Base-by-base conservation (phyloP, 2,797 vertebrate species). In the Clarias laeviceps region DNA sequence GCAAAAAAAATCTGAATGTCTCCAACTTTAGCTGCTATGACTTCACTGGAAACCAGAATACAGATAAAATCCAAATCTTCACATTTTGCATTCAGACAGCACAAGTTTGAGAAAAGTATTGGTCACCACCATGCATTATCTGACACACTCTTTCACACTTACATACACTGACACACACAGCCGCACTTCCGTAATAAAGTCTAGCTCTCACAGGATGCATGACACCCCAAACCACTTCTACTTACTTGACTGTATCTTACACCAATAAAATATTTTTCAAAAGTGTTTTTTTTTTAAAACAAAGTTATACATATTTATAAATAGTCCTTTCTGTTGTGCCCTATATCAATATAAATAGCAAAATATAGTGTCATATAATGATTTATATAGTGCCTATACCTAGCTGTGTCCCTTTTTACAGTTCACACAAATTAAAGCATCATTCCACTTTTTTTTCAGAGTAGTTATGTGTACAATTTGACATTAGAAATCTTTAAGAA, bases 311-410 rank as follows among this genome's bases (percentile, higher is more conserved):
- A 88, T 96, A 92, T 96, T 94, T 95, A 96, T 96, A 97, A 97
- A 97, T 97, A 96, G 94, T 93, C 96, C 93, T 96, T 96, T 95
- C 95, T 96, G 95, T 95, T 95, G 94, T 96, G 94, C 94, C 95
- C 94, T 95, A 94, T 96, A 92, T 95, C 93, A 92, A 93, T 97
- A 96, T 94, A 96, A 96, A 95, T 96, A 96, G 94, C 95, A 97
- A 97, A 97, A 97, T 96, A 97, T 93, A 94, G 89, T 90, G 90
- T 94, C 90, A 92, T 90, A 91, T 93, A 76, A 29, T 27, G 73
- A 76, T 76, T 76, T 76, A 76, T 61, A 78, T 78, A 78, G 57
- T 90, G 94, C 85, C 82, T 82, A 88, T 87, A 88, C 87, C 68
- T 27, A 91, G 89, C 90, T 86, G 83, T 87, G 88, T 91, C 88